Conservation (phyloP, 1,140 invertebrate genomes). For the Brachionus angularis region DNA sequence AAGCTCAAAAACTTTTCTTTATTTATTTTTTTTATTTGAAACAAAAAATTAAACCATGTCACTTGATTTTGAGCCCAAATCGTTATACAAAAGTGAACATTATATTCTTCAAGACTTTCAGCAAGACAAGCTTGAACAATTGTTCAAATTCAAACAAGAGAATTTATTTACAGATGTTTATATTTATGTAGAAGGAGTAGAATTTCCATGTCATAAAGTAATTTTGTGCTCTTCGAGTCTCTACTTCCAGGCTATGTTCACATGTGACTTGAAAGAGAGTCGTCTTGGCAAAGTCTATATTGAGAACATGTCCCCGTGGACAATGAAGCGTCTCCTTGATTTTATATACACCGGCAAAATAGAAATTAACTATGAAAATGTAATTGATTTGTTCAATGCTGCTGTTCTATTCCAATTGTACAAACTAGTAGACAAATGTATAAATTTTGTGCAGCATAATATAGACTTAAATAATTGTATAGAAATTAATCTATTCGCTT, state of each 20-base stretch:
- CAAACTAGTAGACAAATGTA: slow-evolving; percentile 54
- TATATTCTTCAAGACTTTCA: slow-evolving; percentile 15
- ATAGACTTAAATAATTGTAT: slow-evolving; percentile 58
- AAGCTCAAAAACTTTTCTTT: no score
- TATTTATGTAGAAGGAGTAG: slow-evolving; percentile 43
- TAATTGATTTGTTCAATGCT: slow-evolving; percentile 58
- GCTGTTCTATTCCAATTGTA: slow-evolving; percentile 58
- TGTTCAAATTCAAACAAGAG: slow-evolving; percentile 30
- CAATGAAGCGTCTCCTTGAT: slow-evolving; percentile 57
- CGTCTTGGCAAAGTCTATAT: slow-evolving; percentile 50
- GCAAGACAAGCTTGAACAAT: background rate
- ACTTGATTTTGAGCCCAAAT: no score
- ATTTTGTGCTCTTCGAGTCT: slow-evolving; percentile 58
- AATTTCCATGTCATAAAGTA: slow-evolving; percentile 56
- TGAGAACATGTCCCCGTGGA: slow-evolving; percentile 55
- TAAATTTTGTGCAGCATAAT: slow-evolving; percentile 55
- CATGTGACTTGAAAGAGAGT: slow-evolving; percentile 57
- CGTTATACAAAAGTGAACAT: background rate
- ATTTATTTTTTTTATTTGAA: no score
- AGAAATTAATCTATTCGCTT: slow-evolving; percentile 57
- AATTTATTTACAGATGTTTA: slow-evolving; percentile 44
- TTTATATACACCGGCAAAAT: slow-evolving; percentile 56
- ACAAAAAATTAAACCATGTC: no score
- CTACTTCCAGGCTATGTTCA: slow-evolving; percentile 61
- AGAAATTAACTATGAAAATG: slow-evolving; percentile 57